Evolutionary conservation across 64 coral and sea anemone genomes (phyloP), one percentile per base, ranked within the genome.

Genomic region (Orbicella faveolata): DNA sequence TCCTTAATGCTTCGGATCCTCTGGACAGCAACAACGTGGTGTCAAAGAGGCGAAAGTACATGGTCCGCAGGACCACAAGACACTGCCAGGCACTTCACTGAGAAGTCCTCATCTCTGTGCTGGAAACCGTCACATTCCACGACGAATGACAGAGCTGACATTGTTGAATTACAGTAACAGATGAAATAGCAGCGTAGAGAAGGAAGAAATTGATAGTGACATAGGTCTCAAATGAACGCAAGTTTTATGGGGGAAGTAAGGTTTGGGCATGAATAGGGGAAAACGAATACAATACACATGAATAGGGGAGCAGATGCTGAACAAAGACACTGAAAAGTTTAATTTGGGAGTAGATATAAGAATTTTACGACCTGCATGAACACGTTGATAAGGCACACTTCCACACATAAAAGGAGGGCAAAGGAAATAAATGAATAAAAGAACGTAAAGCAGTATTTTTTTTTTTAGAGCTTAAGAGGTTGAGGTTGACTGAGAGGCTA

Each of bases 181-280:
- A 52, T 52, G 52, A n/a, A 52, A 52, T 9, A 52, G 9, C 52
- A 20, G 5, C n/a, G n/a, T n/a, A n/a, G n/a, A n/a, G n/a, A n/a
- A n/a, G n/a, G n/a, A n/a, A n/a, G n/a, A n/a, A n/a, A 0, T 0
- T 0, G 39, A 17, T 1, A 0, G 6, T 16, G 2, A 21, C 1
- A 2, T 13, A 37, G 13, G 15, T 75, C 30, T 64, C 62, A 64
- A 64, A 20, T 64, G 62, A 64, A 52, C 52, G 9, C n/a, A n/a
- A n/a, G 4, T 64, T 64, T 7, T 64, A 20, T 64, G 12, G 36
- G 16, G 10, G 30, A 75, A 4, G 2, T 2, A 11, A 75, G 16
- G 33, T 6, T 9, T 52, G 73, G 73, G 0, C 73, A 36, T 13
- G 26, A 72, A 25, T 25, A 6, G 67, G 1, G 1, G 21, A 6